Evolutionary conservation across 2,797 vertebrate species (phyloP), one percentile per base, ranked within the genome.

Genomic region (Falco biarmicus): DNA sequence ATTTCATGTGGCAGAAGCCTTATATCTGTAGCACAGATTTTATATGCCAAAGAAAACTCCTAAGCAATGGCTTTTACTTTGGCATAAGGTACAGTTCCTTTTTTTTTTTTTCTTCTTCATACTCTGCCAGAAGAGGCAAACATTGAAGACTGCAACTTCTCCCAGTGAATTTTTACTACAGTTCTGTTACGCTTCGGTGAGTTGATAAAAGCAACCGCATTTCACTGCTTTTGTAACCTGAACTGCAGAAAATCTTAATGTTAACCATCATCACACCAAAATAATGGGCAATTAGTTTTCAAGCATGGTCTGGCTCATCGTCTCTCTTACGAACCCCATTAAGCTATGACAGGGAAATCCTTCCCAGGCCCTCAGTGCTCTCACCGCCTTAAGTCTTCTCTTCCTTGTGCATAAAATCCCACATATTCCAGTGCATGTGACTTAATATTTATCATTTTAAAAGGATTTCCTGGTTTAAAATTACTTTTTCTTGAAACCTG

Each of bases 281-380:
- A 66, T 74, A 96, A 90, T 19, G 20, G 57, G 47, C 71, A 95
- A 87, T 87, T 78, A 81, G 70, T 51, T 92, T 90, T 76, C 50
- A 74, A 82, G 61, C 74, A 29, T 45, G 18, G 56, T 66, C 84
- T 77, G 77, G 90, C 39, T 93, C 60, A 26, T 60, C 79, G 54
- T 71, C 6, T 45, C 51, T 89, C 56, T 63, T 91, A 66, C 16
- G 41, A 77, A 71, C 53, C 60, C 75, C 24, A 32, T 87, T 91
- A 92, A 93, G 75, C 21, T 78, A 29, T n/a, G 50, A 53, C 92
- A 88, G 84, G 68, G 71, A 93, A 89, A 93, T 81, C 41, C 84
- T 89, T 77, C 64, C 56, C 60, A 66, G 90, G 34, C 41, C 64
- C 74, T 74, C 50, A 28, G 22, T 19, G 32, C 60, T 54, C 6